phyloP scores from a whole-genome alignment of 2,113 vertebrate genomes.

The Nannospalax galili region DNA sequence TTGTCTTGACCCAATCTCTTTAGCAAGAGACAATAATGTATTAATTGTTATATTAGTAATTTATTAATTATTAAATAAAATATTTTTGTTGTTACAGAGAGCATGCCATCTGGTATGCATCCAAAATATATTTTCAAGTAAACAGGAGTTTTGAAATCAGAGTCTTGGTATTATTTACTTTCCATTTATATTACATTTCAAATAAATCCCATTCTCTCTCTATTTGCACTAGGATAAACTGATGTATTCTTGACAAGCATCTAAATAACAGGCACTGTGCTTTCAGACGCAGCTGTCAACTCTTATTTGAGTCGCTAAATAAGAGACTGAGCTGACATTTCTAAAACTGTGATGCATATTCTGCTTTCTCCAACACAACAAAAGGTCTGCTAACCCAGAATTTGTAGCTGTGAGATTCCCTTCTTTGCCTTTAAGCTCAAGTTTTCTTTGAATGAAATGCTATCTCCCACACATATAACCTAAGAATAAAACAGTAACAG shows the following conservation, averaged over 20 bases:
- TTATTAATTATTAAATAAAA: neutral
- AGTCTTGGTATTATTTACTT: conserved; percentile 22
- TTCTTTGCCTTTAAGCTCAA: conserved; percentile 6
- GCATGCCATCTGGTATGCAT: neutral
- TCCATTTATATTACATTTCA: neutral
- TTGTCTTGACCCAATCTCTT: neutral
- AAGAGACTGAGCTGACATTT: conserved; percentile 59
- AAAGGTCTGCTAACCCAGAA: conserved; percentile 60
- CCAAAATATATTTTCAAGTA: neutral
- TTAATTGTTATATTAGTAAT: neutral
- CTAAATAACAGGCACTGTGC: neutral
- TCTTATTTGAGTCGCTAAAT: conserved; percentile 47
- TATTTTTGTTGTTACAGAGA: neutral
- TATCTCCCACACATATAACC: conserved; percentile 43
- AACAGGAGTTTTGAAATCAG: neutral
- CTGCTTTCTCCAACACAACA: conserved; percentile 32
- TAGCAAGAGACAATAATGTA: neutral
- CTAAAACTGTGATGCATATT: conserved; percentile 28
- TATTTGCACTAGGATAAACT: conserved; percentile 29
- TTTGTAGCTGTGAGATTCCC: conserved; percentile 49
- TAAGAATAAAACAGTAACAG: conserved; percentile 43
- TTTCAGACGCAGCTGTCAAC: conserved; percentile 31
- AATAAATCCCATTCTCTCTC: conserved; percentile 26
- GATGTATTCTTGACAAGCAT: neutral
- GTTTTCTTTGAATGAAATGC: conserved; percentile 60